A percentile compares a stretch with the other conserved stretches of the same genome.
Evolutionary conservation across 1,140 invertebrate genomes (phyloP).

Genomic region (Coptotermes formosanus): DNA sequence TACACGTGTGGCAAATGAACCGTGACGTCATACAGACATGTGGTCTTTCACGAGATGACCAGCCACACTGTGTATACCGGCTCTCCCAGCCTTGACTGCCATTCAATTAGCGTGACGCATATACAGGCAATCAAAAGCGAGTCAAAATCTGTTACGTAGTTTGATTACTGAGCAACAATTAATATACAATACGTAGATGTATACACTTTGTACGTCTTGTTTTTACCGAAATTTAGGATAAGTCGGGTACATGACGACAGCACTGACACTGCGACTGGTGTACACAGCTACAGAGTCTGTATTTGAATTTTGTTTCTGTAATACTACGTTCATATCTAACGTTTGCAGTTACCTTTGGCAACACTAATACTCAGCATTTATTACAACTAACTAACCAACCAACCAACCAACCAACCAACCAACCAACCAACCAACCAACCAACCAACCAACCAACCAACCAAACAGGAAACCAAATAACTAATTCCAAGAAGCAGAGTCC

Average conservation of each 20-base stretch:
- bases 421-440: too few species aligned
- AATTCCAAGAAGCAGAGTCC: too few species aligned
- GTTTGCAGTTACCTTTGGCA: too few species aligned
- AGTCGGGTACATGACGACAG: not conserved
- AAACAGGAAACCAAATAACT: too few species aligned
- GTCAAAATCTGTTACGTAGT: not conserved
- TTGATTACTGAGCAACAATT: not conserved
- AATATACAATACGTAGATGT: not conserved
- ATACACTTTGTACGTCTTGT: not conserved
- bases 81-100: not conserved
- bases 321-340: too few species aligned
- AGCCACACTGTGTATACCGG: not conserved
- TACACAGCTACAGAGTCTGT: not conserved
- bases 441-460: too few species aligned
- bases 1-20: not conserved
- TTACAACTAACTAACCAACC: too few species aligned
- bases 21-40: not conserved
- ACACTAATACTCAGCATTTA: too few species aligned
- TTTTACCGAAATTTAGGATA: not conserved
- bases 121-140: constrained; percentile 5
- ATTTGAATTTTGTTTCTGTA: not conserved
- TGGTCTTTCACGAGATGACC: not conserved
- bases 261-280: not conserved
- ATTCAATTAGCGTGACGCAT: not conserved
- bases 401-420: too few species aligned